A percentile compares a stretch with the other conserved stretches of the same genome.
These are phyloP conservation scores for Tyria jacobaeae DNA, from an alignment of 2,888 invertebrate species.

Conservation along the genomic window DNA sequence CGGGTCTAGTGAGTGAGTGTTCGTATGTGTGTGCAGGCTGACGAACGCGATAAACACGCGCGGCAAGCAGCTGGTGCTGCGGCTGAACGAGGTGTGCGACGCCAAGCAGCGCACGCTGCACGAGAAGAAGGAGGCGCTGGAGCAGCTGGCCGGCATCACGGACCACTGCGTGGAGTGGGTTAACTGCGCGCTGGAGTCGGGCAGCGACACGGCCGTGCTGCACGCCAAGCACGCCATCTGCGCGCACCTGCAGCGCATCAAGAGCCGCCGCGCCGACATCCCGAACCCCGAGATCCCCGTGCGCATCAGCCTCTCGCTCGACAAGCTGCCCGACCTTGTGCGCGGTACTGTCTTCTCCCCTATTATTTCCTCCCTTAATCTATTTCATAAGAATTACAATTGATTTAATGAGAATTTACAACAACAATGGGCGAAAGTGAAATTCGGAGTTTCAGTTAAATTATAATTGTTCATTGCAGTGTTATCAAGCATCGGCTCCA, in stretches of 20 bases:
- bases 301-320: slow-evolving; percentile 92
- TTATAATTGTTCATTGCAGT: slow-evolving; percentile 74
- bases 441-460: too few species aligned
- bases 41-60: slow-evolving; percentile 94
- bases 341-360: too few species aligned
- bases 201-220: slow-evolving; percentile 94
- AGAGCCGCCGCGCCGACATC: slow-evolving; percentile 93
- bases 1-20: background rate
- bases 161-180: slow-evolving; percentile 96
- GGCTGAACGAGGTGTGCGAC: slow-evolving; percentile 92
- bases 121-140: slow-evolving; percentile 94
- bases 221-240: slow-evolving; percentile 91
- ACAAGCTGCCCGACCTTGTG: slow-evolving; percentile 93
- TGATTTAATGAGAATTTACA: too few species aligned
- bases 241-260: slow-evolving; percentile 91
- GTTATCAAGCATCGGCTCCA: slow-evolving; percentile 91
- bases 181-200: slow-evolving; percentile 90
- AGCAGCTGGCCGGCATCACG: slow-evolving; percentile 93
- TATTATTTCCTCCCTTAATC: too few species aligned
- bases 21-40: slow-evolving; percentile 78
- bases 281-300: slow-evolving; percentile 96
- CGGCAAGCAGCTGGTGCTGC: slow-evolving; percentile 93
- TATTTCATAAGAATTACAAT: too few species aligned
- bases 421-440: too few species aligned
- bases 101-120: slow-evolving; percentile 91